Evolutionary conservation across 2,113 vertebrate species (phyloP).

Genomic region (Geococcyx californianus): DNA sequence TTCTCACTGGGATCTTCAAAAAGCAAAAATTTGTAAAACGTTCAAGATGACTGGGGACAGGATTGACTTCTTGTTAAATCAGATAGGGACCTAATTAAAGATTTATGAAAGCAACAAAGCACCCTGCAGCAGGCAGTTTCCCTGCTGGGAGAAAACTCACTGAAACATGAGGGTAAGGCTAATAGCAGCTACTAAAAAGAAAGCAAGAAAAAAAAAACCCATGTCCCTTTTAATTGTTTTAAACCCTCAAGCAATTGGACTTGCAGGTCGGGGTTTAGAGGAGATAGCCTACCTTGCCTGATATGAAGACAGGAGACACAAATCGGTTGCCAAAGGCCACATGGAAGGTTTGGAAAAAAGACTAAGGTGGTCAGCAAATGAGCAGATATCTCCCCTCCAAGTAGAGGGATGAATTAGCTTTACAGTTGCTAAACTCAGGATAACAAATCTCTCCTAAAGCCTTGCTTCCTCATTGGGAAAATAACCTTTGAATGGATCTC

Average conservation of each 20-base stretch:
- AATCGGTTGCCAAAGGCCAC: slow-evolving; percentile 36
- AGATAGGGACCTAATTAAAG: slow-evolving; percentile 72
- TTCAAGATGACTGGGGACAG: slow-evolving; percentile 51
- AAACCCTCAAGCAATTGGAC: slow-evolving; percentile 14
- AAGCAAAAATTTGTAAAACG: slow-evolving; percentile 70
- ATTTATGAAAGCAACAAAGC: slow-evolving; percentile 64
- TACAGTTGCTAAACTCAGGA: slow-evolving; percentile 39
- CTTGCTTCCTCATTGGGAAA: slow-evolving; percentile 57
- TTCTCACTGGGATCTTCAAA: slow-evolving; percentile 62
- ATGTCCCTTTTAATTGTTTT: slow-evolving; percentile 26
- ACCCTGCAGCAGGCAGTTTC: slow-evolving; percentile 53
- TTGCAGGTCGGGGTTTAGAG: slow-evolving; percentile 1
- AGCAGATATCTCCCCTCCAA: slow-evolving; percentile 50
- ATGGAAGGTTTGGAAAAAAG: neutral
- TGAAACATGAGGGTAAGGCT: slow-evolving; percentile 55
- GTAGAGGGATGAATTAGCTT: slow-evolving; percentile 28
- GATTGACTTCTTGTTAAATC: slow-evolving; percentile 68
- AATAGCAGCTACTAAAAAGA: slow-evolving; percentile 44
- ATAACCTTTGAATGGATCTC: slow-evolving; percentile 57
- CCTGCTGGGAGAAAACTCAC: slow-evolving; percentile 55
- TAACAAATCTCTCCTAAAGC: slow-evolving; percentile 40
- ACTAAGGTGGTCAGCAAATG: slow-evolving; percentile 3
- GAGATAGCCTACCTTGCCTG: neutral
- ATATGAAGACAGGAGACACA: neutral
- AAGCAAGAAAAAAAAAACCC: neutral